These are phyloP conservation scores for Geopemphigus sp. DNA, from an alignment of 1,140 invertebrate genomes.

Conservation along the genomic window DNA sequence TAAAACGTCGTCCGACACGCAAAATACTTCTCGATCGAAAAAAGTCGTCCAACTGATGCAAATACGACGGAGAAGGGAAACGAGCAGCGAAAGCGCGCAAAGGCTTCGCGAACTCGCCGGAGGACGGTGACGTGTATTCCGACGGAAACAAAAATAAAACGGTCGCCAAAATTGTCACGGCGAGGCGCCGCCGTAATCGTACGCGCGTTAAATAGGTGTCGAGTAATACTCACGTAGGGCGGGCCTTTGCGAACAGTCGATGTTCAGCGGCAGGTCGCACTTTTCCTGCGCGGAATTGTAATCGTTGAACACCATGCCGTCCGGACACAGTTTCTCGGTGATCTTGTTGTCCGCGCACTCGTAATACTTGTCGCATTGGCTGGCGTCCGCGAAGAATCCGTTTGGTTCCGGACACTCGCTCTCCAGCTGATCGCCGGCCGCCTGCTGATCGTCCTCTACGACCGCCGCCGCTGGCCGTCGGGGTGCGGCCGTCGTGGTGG, in stretches of 20 bases:
- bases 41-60: too few species aligned
- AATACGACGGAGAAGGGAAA: too few species aligned
- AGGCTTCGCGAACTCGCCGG: too few species aligned
- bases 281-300: constrained; percentile 77
- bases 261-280: constrained; percentile 82
- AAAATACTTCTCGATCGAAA: too few species aligned
- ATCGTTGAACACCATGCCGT: constrained; percentile 90
- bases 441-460: constrained; percentile 53
- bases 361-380: constrained; percentile 90
- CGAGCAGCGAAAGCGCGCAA: too few species aligned
- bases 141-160: too few species aligned
- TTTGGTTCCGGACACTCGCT: constrained; percentile 77
- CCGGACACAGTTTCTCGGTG: constrained; percentile 77
- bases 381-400: constrained; percentile 79
- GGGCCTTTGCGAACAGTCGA: constrained; percentile 74
- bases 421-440: constrained; percentile 54
- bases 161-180: too few species aligned
- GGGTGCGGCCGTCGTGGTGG: constrained; percentile 4
- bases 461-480: constrained; percentile 12
- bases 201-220: too few species aligned
- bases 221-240: constrained; percentile 78
- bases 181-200: too few species aligned
- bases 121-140: too few species aligned
- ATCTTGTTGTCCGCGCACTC: constrained; percentile 70
- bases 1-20: too few species aligned